Conservation (phyloP, 1,140 invertebrate genomes). For the Phocides pigmalion region DNA sequence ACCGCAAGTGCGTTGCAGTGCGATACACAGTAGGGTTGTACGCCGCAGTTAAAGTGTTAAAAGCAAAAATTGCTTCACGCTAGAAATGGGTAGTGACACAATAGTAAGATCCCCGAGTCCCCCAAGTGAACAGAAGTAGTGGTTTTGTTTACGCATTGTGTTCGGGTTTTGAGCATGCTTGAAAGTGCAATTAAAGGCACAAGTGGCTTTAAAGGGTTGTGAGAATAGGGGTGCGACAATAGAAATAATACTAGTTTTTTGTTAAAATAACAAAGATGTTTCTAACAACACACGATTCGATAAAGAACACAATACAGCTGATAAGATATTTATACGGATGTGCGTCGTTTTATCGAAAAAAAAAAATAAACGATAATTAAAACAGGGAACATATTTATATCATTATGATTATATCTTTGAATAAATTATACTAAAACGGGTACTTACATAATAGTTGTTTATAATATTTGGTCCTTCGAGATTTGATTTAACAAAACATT, state of each 20-base stretch:
- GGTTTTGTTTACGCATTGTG: constrained; percentile 33
- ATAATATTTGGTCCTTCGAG: too few relatives aligned
- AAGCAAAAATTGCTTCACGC: too few relatives aligned
- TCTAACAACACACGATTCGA: not conserved
- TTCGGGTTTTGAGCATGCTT: constrained; percentile 21
- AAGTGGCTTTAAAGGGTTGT: constrained; percentile 27
- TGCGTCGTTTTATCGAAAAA: not conserved
- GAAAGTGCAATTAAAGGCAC: constrained; percentile 29
- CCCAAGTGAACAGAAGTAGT: constrained; percentile 26
- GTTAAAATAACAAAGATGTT: constrained; percentile 3
- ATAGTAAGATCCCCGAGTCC: constrained; percentile 4
- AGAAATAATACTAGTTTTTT: constrained; percentile 11
- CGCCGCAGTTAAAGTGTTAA: too few relatives aligned
- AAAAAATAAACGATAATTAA: not conserved
- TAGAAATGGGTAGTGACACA: too few relatives aligned
- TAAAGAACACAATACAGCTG: constrained; percentile 1
- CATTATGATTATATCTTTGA: too few relatives aligned
- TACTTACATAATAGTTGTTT: too few relatives aligned
- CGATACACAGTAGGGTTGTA: too few relatives aligned
- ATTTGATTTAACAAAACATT: too few relatives aligned
- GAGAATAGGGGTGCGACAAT: constrained; percentile 20
- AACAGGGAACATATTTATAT: not conserved
- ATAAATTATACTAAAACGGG: too few relatives aligned
- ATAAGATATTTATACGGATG: not conserved
- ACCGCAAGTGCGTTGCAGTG: too few relatives aligned